phyloP scores from a whole-genome alignment of 2,113 vertebrate genomes.

The Rafetus swinhoei region DNA sequence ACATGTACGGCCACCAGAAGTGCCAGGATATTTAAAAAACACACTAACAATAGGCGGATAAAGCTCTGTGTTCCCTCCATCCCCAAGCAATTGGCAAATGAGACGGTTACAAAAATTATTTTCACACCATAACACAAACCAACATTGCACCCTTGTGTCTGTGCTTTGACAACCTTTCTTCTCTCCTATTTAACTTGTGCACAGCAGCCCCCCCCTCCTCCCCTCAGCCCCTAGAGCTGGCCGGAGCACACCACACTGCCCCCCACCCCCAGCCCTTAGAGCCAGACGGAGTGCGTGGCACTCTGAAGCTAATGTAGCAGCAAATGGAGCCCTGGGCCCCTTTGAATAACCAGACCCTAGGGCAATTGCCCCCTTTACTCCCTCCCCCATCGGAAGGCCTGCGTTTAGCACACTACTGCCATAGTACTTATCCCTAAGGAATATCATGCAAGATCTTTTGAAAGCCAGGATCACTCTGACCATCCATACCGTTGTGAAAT shows the following conservation, averaged over 20 bases:
- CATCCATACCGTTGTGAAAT: not conserved
- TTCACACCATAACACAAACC: not conserved
- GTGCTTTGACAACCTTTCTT: not conserved
- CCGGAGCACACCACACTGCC: too few species aligned
- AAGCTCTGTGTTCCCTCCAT: not conserved
- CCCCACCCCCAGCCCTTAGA: too few species aligned
- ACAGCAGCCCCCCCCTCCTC: not conserved
- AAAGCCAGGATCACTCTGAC: not conserved
- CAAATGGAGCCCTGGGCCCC: too few species aligned
- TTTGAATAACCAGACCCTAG: too few species aligned
- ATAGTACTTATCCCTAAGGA: not conserved
- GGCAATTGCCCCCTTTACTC: too few species aligned
- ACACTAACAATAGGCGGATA: not conserved
- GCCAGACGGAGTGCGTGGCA: too few species aligned
- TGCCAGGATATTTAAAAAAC: not conserved
- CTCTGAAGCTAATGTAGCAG: too few species aligned
- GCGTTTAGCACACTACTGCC: not conserved
- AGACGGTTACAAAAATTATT: not conserved
- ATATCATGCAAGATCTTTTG: not conserved
- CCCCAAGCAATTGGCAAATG: too few species aligned
- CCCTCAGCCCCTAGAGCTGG: too few species aligned
- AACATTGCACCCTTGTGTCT: not conserved
- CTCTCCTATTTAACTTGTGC: constrained; percentile 6
- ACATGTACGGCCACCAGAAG: not conserved
- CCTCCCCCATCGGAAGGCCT: too few species aligned